These are phyloP conservation scores for Hoplias malabaricus DNA, from an alignment of 2,113 vertebrate species.

Conservation along the genomic window DNA sequence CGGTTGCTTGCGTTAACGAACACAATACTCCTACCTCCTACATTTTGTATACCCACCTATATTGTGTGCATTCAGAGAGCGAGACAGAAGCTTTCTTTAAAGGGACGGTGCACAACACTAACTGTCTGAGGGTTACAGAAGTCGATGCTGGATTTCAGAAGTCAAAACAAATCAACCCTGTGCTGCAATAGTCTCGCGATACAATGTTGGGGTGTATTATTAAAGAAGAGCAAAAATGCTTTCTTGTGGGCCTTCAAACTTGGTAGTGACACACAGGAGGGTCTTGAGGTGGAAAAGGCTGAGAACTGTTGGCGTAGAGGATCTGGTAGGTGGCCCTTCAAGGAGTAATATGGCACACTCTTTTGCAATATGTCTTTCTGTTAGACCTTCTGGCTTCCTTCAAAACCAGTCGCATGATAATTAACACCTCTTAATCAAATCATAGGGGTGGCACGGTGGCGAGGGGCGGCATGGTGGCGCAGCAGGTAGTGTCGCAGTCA, in stretches of 20 bases:
- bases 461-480: too few relatives aligned
- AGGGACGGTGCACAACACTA: constrained; percentile 20
- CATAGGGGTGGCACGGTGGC: background rate
- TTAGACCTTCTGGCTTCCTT: background rate
- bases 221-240: too few relatives aligned
- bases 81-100: constrained; percentile 41
- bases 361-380: too few relatives aligned
- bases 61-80: constrained; percentile 35
- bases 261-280: too few relatives aligned
- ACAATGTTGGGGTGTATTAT: too few relatives aligned
- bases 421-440: background rate
- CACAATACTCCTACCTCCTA: constrained; percentile 20
- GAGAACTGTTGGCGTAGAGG: too few relatives aligned
- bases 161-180: background rate
- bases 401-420: background rate
- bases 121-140: constrained; percentile 3
- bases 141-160: background rate
- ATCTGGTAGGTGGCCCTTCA: too few relatives aligned
- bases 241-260: too few relatives aligned
- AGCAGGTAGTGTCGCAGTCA: too few relatives aligned
- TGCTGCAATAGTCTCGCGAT: background rate
- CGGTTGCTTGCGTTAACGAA: constrained; percentile 45
- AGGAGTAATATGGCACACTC: too few relatives aligned
- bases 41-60: constrained; percentile 41
- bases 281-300: too few relatives aligned